phyloP scores from a whole-genome alignment of 2,888 invertebrate species.

The Andrena fulva region DNA sequence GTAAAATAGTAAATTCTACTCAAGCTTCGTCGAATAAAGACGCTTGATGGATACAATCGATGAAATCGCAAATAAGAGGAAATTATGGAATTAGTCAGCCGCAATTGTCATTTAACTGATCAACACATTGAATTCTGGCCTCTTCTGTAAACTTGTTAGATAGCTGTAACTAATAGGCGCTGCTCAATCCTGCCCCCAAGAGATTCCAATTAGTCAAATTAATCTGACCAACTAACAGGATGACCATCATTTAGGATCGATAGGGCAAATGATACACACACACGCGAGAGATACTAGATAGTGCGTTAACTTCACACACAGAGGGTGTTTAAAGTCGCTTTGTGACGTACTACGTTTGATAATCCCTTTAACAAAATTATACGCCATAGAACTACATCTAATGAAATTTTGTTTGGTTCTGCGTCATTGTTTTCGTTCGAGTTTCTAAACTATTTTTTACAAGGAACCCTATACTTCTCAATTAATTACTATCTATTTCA shows the following conservation, averaged over 20 bases:
- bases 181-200: slow-evolving; percentile 10
- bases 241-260: not conserved
- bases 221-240: slow-evolving; percentile 24
- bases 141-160: slow-evolving; percentile 6
- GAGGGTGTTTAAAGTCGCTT: not conserved
- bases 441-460: no score
- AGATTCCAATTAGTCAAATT: slow-evolving; percentile 37
- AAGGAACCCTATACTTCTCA: no score
- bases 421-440: no score
- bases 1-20: no score
- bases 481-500: no score
- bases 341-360: no score
- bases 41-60: not conserved
- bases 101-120: not conserved
- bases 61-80: not conserved
- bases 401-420: no score
- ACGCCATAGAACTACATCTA: no score
- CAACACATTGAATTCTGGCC: not conserved
- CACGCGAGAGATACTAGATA: not conserved
- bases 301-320: not conserved
- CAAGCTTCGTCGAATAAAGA: no score
- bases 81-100: not conserved
- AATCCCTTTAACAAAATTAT: no score
- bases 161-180: slow-evolving; percentile 5
- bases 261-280: not conserved